Evolutionary conservation across 2,113 vertebrate genomes (phyloP), one percentile per base, ranked within the genome.

Genomic region (Gymnarchus niloticus): DNA sequence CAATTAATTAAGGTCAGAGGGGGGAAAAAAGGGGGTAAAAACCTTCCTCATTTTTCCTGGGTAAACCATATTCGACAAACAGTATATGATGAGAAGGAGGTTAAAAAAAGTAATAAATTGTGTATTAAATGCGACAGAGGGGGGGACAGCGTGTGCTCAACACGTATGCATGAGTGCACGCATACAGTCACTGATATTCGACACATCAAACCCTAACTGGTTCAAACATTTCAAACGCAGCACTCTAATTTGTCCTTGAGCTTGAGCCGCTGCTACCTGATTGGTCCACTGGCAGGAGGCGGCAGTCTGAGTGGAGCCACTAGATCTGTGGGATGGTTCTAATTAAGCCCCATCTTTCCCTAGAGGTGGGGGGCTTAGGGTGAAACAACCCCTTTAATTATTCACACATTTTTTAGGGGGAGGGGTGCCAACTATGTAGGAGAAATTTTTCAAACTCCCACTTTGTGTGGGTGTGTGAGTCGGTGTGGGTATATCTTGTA

Each of bases 171-270:
- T n/a, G 69, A 8, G 78, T 85, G 81, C 49, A 49, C 41, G 6
- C 51, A 25, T 33, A 57, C 83, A 86, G 25, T 46, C 41, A 56
- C 23, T 2, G 41, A 54, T 82, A 52, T 28, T 46, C 4, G 87
- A 46, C 59, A 87, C 49, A 61, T 88, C 17, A 10, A 28, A 48
- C 25, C 12, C 49, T 54, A 9, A 88, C 83, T 86, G 89, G 85
- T 25, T 54, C 51, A 56, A 73, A 87, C 28, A 82, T 65, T 56
- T 37, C 44, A 57, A 83, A 83, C 21, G 21, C 56, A 23, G 9
- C 3, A 5, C 25, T 54, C n/a, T 54, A 7, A 56, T 17, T 82
- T 49, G 80, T 82, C 80, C 14, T 3, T 2, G 6, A 54, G 51
- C 9, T 56, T 82, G 80, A 54, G n/a, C 25, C 56, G 49, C 78